These are phyloP conservation scores for Lepus europaeus DNA, from an alignment of 2,113 vertebrate genomes.

Conservation along the genomic window DNA sequence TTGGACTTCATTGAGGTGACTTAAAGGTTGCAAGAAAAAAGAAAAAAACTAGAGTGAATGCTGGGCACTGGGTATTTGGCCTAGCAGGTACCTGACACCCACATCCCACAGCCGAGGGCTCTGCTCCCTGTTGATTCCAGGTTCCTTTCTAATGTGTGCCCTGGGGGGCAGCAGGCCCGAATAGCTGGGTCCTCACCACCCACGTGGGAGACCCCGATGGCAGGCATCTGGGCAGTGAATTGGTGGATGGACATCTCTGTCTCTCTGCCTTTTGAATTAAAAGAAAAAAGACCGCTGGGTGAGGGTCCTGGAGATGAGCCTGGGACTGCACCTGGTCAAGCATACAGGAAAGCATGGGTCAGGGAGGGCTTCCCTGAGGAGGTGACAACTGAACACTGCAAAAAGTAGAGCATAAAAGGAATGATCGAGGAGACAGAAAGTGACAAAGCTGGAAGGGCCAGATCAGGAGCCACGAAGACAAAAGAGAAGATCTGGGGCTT, in stretches of 20 bases:
- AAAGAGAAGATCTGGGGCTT: not conserved
- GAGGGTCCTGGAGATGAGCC: not conserved
- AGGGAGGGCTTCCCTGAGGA: not conserved
- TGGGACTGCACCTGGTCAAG: not conserved
- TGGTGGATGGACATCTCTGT: too few species aligned
- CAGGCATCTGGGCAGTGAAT: too few species aligned
- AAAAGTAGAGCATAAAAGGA: not conserved
- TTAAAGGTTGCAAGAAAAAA: not conserved
- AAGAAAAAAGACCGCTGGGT: not conserved
- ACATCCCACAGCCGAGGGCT: too few species aligned
- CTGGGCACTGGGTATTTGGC: not conserved
- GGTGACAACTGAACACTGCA: fast-evolving
- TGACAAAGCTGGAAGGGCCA: not conserved
- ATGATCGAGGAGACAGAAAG: not conserved
- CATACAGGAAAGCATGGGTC: not conserved
- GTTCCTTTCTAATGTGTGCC: too few species aligned
- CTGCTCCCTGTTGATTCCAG: too few species aligned
- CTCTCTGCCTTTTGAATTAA: not conserved
- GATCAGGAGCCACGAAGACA: not conserved
- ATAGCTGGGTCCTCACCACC: too few species aligned
- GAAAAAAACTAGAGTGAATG: not conserved
- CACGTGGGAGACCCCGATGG: too few species aligned
- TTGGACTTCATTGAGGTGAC: not conserved
- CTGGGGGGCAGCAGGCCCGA: too few species aligned
- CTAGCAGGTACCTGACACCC: too few species aligned